Conservation (phyloP, 2,113 vertebrate genomes). For the Tringa solitaria region DNA sequence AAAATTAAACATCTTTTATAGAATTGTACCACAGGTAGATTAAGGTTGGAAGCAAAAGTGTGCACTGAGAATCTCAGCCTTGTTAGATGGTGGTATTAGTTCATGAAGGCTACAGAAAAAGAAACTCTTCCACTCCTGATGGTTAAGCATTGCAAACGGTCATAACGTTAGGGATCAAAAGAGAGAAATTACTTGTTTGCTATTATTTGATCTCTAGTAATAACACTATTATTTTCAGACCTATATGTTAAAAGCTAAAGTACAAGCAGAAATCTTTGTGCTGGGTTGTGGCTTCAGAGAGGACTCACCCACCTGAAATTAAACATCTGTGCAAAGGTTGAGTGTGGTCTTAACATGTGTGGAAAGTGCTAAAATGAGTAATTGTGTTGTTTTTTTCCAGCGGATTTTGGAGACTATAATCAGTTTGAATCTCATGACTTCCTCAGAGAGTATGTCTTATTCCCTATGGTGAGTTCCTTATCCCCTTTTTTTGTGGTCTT, state of each 20-base stretch:
- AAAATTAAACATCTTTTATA: not conserved
- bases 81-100: not conserved
- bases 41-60: not conserved
- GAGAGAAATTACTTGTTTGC: not conserved
- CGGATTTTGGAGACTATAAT: constrained; percentile 93
- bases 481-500: not conserved
- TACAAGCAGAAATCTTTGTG: constrained; percentile 13
- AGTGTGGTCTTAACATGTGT: not conserved
- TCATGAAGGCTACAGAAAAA: not conserved
- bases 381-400: constrained; percentile 72
- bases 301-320: not conserved
- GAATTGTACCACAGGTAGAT: not conserved
- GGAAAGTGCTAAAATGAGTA: constrained; percentile 36
- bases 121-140: not conserved
- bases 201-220: constrained; percentile 17
- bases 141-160: not conserved
- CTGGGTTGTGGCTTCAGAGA: not conserved
- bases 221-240: constrained; percentile 18
- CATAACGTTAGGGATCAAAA: constrained; percentile 25
- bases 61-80: not conserved
- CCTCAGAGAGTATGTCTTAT: constrained; percentile 92
- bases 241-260: not conserved
- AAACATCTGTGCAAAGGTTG: constrained; percentile 12
- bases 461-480: constrained; percentile 90
- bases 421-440: constrained; percentile 94